phyloP scores from a whole-genome alignment of 92 coral and sea anemone genomes.

The Parazoanthus darwini region DNA sequence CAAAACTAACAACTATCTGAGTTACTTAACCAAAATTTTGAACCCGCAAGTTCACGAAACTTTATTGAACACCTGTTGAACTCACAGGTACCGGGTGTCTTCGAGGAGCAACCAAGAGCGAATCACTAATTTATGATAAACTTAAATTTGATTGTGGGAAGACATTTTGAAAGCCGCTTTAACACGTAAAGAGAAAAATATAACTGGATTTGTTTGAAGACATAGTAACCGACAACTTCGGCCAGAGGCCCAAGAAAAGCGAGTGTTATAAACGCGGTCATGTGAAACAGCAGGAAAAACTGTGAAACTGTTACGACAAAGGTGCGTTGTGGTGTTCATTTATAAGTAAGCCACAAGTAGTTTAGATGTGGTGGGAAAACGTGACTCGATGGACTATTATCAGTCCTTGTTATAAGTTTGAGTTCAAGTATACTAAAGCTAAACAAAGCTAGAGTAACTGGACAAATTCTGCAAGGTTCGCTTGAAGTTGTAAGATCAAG shows the following conservation, averaged over 20 bases:
- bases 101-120: neutral
- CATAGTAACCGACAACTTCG: neutral
- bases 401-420: no score
- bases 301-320: neutral
- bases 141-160: neutral
- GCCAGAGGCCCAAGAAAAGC: neutral
- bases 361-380: neutral
- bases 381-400: neutral
- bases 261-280: neutral
- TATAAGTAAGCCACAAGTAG: neutral
- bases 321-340: neutral
- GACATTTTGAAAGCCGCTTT: slow-evolving; percentile 14
- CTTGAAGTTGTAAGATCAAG: neutral
- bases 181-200: neutral
- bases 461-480: no score
- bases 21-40: neutral
- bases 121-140: slow-evolving; percentile 13
- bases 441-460: neutral
- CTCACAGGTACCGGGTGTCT: slow-evolving; percentile 13
- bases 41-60: neutral
- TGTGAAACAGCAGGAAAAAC: neutral
- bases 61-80: slow-evolving; percentile 1
- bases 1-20: neutral
- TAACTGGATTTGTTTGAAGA: neutral
- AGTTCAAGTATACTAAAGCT: no score